A percentile compares a stretch with the other conserved stretches of the same genome.
phyloP scores from a whole-genome alignment of 2,888 invertebrate genomes.

The Drosophila fungiperda region DNA sequence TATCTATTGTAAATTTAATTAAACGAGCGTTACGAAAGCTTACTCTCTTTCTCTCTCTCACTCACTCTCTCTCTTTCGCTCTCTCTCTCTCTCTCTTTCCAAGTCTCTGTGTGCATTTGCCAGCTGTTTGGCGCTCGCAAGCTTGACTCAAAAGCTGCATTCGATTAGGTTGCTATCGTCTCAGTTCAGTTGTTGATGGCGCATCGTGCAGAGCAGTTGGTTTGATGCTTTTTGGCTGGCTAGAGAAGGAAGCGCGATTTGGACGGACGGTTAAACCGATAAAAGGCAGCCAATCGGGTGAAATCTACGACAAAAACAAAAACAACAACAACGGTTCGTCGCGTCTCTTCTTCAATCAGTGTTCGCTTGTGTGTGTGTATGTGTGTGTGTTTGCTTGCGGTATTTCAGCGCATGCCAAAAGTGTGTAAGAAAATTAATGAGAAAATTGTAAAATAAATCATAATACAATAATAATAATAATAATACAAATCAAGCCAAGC shows the following conservation, averaged over 20 bases:
- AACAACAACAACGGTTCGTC: constrained; percentile 10
- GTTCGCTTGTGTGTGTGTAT: constrained; percentile 15
- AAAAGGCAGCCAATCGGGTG: constrained; percentile 58
- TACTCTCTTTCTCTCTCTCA: background rate
- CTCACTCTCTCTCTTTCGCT: background rate
- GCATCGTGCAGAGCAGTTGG: constrained; percentile 58
- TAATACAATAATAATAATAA: constrained; percentile 9
- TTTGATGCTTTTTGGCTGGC: constrained; percentile 24
- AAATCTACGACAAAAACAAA: constrained; percentile 60
- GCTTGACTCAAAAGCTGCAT: constrained; percentile 74
- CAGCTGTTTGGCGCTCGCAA: constrained; percentile 55
- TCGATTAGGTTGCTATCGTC: constrained; percentile 9
- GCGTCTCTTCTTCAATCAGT: constrained; percentile 47
- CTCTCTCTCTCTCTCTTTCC: background rate
- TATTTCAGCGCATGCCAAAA: constrained; percentile 57
- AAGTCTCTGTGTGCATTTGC: constrained; percentile 3
- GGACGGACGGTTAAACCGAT: constrained; percentile 41
- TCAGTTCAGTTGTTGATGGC: constrained; percentile 55
- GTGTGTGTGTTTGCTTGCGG: constrained; percentile 1
- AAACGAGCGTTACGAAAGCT: constrained; percentile 44
- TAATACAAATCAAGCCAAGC: constrained; percentile 44
- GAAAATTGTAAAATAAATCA: constrained; percentile 37
- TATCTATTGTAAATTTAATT: constrained; percentile 47
- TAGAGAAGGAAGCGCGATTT: constrained; percentile 31
- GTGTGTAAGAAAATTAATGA: constrained; percentile 40